Evolutionary conservation across 2,113 vertebrate genomes (phyloP).

Genomic region (Zosterops borbonicus): DNA sequence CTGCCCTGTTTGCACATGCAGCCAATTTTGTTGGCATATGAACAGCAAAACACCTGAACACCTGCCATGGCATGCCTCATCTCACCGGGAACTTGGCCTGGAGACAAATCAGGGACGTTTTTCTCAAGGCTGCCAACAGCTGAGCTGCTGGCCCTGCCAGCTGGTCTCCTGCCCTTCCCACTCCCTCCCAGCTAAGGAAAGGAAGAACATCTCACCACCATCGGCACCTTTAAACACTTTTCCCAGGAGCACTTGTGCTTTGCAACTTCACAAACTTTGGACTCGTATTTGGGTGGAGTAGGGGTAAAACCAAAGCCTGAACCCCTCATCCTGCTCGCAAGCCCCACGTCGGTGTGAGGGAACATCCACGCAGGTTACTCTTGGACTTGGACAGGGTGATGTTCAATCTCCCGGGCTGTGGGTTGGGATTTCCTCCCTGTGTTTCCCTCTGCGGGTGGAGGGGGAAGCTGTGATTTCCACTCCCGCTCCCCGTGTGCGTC

Average conservation of each 20-base stretch:
- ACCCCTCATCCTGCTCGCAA: accelerated
- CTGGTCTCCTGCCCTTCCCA: not conserved
- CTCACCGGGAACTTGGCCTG: accelerated
- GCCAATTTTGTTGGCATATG: accelerated
- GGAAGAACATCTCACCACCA: not conserved
- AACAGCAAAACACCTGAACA: not conserved
- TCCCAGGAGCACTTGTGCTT: not conserved
- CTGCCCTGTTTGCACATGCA: accelerated
- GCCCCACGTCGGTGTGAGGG: accelerated
- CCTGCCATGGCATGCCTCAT: accelerated
- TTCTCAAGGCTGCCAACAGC: not conserved
- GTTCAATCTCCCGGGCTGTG: not conserved
- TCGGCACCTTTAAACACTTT: not conserved
- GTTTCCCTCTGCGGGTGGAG: not conserved
- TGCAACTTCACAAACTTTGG: not conserved
- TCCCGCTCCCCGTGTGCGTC: not conserved
- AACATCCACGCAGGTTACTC: not conserved
- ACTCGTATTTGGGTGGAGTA: accelerated
- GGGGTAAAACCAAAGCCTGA: not conserved
- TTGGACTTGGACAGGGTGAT: not conserved
- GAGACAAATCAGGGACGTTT: not conserved
- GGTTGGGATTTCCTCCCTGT: not conserved
- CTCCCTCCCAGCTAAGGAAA: not conserved
- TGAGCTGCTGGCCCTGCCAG: not conserved
- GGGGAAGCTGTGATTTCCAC: not conserved